Base-by-base conservation (phyloP, 2,888 invertebrate genomes). In the Chydorus sphaericus region DNA sequence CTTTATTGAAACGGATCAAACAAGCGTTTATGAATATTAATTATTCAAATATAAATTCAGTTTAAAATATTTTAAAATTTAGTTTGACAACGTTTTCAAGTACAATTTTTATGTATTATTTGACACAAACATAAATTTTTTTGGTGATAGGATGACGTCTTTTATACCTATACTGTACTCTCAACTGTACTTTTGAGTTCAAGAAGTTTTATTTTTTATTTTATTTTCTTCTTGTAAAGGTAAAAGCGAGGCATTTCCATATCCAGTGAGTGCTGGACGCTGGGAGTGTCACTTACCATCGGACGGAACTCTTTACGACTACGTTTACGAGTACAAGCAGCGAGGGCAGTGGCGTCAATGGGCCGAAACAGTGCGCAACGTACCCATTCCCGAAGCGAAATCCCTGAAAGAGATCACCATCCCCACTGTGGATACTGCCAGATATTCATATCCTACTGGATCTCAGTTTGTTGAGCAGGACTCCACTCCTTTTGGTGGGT, bases 321-420 rank as follows among this genome's bases (percentile, higher is more conserved):
- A 85, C 68, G 78, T 77, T 63, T 94, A 85, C 66, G 75, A 83
- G 68, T 86, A 78, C 65, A 86, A 84, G 68, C 80, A 81, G 39
- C 84, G 87, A 68, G 93, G 93, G 0, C 75, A 76, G 51, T 94
- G 93, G 93, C 85, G 85, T 65, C 80, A 80, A 54, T 92, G 88
- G 83, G 79, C 79, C 2, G 92, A 93, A 56, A 66, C 82, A 51
- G 79, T 86, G 0, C 79, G 77, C 65, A 66, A 69, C 36, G 73
- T 76, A 29, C 82, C 81, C 66, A 73, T 83, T 57, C 52, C 68
- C 16, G 67, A 68, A 37, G 62, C 64, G 3, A 67, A 66, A 39
- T 64, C 74, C 48, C 63, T 69, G 29, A 71, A 79, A n/a, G 80
- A 81, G 68, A 77, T 84, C 54, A 75, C 90, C 39, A 80, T 94